Conservation (phyloP, 2,797 vertebrate genomes). For the Monodelphis domestica region DNA sequence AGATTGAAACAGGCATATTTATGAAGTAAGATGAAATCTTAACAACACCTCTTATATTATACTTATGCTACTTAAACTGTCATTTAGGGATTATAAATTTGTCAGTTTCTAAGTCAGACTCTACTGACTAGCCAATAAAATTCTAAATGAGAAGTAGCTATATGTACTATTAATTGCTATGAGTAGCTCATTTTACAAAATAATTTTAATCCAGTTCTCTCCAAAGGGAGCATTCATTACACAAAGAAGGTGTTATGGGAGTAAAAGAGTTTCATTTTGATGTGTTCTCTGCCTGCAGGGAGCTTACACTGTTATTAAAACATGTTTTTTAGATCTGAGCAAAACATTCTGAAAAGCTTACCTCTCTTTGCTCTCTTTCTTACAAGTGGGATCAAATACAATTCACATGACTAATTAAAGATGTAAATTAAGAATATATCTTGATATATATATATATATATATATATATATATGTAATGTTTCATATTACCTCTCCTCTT, state of each 20-base stretch:
- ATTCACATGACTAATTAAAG: not conserved
- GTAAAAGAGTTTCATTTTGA: not conserved
- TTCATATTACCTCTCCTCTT: too few species aligned
- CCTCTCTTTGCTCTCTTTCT: not conserved
- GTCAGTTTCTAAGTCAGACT: not conserved
- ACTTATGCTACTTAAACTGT: not conserved
- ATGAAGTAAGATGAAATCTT: not conserved
- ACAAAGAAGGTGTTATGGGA: not conserved
- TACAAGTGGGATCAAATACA: not conserved
- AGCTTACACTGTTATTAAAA: constrained; percentile 5
- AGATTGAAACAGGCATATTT: not conserved
- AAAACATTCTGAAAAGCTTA: not conserved
- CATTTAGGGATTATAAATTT: not conserved
- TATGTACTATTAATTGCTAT: not conserved
- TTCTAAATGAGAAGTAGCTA: not conserved
- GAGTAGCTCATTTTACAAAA: not conserved
- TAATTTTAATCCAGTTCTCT: not conserved
- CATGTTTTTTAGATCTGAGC: not conserved
- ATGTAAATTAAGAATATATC: not conserved
- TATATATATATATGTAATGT: too few species aligned
- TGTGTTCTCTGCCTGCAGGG: not conserved
- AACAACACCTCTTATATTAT: not conserved
- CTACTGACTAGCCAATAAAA: not conserved
- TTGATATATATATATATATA: too few species aligned
- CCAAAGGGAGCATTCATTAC: not conserved